Evolutionary conservation across 2,113 vertebrate genomes (phyloP).

Genomic region (Pangasianodon hypophthalmus): DNA sequence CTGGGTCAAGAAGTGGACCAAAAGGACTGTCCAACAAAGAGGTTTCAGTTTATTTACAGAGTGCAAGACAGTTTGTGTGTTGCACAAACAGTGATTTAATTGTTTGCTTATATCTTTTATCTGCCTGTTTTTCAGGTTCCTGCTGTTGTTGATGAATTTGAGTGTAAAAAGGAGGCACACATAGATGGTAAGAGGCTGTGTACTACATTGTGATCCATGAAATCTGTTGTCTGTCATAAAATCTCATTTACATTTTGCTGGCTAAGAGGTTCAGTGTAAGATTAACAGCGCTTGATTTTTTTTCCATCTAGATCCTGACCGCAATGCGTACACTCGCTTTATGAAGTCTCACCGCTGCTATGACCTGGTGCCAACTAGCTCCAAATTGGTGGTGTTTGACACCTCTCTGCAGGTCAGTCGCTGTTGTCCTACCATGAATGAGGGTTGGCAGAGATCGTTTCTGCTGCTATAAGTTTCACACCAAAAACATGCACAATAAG

Average conservation of each 20-base stretch:
- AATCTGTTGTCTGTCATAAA: background rate
- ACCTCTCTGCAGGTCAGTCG: conserved; percentile 88
- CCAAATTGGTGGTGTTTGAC: conserved; percentile 97
- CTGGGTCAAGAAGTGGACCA: background rate
- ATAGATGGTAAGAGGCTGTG: conserved; percentile 65
- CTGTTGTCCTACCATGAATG: background rate
- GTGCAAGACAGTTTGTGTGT: background rate
- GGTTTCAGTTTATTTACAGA: background rate
- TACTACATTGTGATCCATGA: background rate
- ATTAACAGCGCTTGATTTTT: background rate
- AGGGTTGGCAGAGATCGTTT: background rate
- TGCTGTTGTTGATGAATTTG: conserved; percentile 70
- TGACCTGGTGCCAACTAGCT: conserved; percentile 96
- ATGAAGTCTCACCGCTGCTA: conserved; percentile 98
- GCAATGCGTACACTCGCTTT: conserved; percentile 88
- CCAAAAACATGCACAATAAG: background rate
- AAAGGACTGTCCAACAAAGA: background rate
- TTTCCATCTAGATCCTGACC: conserved; percentile 70
- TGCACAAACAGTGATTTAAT: background rate
- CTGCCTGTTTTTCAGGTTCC: conserved; percentile 67
- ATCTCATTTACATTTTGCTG: background rate
- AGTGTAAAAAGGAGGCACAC: conserved; percentile 70
- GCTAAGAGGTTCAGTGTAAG: background rate
- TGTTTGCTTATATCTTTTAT: background rate
- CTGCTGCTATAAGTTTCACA: background rate